Evolutionary conservation across 2,888 invertebrate species (phyloP).

Genomic region (Noctua janthe): DNA sequence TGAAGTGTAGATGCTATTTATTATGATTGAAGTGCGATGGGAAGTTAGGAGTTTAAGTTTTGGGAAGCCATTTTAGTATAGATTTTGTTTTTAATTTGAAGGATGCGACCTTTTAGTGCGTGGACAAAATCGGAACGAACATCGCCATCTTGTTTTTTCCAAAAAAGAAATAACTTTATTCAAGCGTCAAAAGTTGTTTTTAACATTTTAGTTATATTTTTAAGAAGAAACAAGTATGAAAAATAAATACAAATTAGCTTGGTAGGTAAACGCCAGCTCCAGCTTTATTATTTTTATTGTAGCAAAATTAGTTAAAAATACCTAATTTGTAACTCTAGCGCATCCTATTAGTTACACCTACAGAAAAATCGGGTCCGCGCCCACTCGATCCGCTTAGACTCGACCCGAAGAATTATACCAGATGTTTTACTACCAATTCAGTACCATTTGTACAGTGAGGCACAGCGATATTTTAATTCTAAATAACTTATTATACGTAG

Average conservation of each 20-base stretch:
- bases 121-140: background rate
- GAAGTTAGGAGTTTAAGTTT: background rate
- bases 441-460: too few relatives aligned
- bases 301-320: background rate
- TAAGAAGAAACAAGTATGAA: background rate
- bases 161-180: background rate
- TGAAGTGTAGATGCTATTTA: conserved; percentile 18
- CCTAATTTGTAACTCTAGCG: background rate
- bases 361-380: background rate
- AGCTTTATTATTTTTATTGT: background rate
- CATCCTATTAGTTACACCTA: background rate
- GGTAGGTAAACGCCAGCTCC: background rate
- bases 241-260: background rate
- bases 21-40: background rate
- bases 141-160: background rate
- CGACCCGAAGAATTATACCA: too few relatives aligned
- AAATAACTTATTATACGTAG: too few relatives aligned
- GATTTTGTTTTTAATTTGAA: background rate
- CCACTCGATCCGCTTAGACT: too few relatives aligned
- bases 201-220: background rate
- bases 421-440: too few relatives aligned
- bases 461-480: too few relatives aligned
- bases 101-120: background rate
- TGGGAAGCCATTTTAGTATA: background rate
- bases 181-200: background rate